phyloP scores from a whole-genome alignment of 2,888 invertebrate species.

The Crocallis elinguaria region DNA sequence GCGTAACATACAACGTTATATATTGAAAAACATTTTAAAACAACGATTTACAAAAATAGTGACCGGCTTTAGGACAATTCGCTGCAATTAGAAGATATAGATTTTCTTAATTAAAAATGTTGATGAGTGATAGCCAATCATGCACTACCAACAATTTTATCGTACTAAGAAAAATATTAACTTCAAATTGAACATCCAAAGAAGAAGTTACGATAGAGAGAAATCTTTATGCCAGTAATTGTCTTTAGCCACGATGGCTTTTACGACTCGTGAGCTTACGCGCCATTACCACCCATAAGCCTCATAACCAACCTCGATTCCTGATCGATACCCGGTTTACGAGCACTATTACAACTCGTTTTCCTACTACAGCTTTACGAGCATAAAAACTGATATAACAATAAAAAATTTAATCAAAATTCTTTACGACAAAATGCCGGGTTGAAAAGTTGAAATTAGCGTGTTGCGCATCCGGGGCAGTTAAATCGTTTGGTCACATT shows the following conservation, averaged over 20 bases:
- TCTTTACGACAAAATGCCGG: conserved; percentile 41
- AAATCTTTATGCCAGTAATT: conserved; percentile 18
- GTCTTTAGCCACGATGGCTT: conserved; percentile 20
- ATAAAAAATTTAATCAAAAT: conserved; percentile 48
- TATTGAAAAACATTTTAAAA: too few relatives aligned
- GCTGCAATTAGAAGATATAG: too few relatives aligned
- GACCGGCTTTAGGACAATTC: too few relatives aligned
- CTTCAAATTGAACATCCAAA: conserved; percentile 1
- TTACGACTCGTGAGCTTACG: conserved; percentile 21
- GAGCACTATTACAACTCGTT: conserved; percentile 25
- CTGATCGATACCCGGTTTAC: conserved; percentile 31
- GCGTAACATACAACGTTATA: too few relatives aligned
- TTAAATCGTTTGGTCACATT: conserved; percentile 56
- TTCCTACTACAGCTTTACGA: conserved; percentile 33
- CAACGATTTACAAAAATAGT: too few relatives aligned
- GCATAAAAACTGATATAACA: conserved; percentile 30
- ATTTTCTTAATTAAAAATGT: too few relatives aligned
- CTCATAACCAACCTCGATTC: conserved; percentile 26
- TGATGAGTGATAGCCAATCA: too few relatives aligned
- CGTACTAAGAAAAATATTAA: neutral
- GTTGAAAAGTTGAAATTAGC: conserved; percentile 28
- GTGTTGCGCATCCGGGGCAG: conserved; percentile 14
- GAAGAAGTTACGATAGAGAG: conserved; percentile 1
- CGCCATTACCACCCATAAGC: conserved; percentile 30
- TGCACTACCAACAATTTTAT: neutral